A percentile compares a stretch with the other conserved stretches of the same genome.
Conservation (phyloP, 2,888 invertebrate genomes). For the Drosophila setosimentum region DNA sequence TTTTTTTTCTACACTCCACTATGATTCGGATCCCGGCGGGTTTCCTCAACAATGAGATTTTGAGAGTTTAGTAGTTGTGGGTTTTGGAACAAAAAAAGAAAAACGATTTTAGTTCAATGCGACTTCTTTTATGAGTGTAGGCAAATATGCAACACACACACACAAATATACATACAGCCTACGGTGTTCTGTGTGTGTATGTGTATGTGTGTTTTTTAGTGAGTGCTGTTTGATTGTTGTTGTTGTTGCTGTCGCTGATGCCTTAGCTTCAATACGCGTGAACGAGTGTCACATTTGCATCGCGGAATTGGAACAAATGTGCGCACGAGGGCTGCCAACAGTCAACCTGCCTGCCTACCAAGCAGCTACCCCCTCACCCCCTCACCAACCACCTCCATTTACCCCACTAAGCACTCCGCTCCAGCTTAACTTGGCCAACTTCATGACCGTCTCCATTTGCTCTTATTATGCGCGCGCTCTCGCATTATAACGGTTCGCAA, state of each 20-base stretch:
- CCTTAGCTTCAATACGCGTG: conserved; percentile 32
- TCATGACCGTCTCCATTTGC: conserved; percentile 48
- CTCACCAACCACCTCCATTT: not conserved
- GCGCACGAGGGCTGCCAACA: conserved; percentile 60
- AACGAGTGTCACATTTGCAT: conserved; percentile 75
- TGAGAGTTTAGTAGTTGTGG: not conserved
- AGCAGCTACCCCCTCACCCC: not conserved
- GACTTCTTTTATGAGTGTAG: conserved; percentile 19
- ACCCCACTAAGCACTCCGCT: not conserved
- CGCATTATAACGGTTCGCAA: conserved; percentile 79
- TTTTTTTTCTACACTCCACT: not conserved
- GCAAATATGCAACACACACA: conserved; percentile 32
- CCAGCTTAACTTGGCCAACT: conserved; percentile 15
- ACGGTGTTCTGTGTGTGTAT: not conserved
- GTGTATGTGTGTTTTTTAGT: not conserved
- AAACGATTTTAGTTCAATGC: not conserved
- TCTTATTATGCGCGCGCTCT: conserved; percentile 77
- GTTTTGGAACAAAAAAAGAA: not conserved
- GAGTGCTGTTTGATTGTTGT: conserved; percentile 3
- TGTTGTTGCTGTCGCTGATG: not conserved
- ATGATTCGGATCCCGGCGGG: not conserved
- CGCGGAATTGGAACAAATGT: conserved; percentile 74
- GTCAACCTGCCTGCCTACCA: conserved; percentile 26
- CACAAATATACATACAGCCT: not conserved
- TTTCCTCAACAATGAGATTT: not conserved